phyloP scores from a whole-genome alignment of 2,888 invertebrate genomes.

The Phyllotreta cruciferae region DNA sequence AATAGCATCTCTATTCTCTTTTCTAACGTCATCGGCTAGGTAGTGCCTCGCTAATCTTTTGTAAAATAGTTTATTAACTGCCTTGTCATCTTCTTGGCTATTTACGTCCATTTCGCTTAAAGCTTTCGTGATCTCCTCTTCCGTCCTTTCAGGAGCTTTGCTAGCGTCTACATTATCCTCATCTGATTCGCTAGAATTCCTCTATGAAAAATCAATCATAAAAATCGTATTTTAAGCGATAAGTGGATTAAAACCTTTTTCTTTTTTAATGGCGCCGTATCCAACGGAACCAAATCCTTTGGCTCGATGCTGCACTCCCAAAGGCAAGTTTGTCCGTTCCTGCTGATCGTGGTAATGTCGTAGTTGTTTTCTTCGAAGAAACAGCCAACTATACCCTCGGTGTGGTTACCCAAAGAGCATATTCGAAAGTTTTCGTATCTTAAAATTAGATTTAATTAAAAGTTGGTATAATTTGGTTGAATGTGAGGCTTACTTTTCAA shows the following conservation, averaged over 20 bases:
- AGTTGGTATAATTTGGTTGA: neutral
- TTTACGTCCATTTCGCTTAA: constrained; percentile 59
- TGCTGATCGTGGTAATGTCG: constrained; percentile 82
- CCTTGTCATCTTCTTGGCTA: constrained; percentile 58
- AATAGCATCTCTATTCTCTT: constrained; percentile 67
- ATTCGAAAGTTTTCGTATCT: constrained; percentile 70
- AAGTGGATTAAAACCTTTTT: constrained; percentile 53
- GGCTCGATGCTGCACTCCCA: constrained; percentile 86
- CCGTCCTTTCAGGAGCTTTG: constrained; percentile 66
- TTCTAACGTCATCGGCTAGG: constrained; percentile 73
- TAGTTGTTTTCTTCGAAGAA: constrained; percentile 89
- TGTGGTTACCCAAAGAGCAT: constrained; percentile 82
- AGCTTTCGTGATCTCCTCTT: constrained; percentile 55
- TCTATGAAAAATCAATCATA: constrained; percentile 39
- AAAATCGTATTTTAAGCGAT: too few species aligned
- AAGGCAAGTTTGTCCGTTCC: constrained; percentile 82
- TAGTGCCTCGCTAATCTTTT: constrained; percentile 77
- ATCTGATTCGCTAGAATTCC: constrained; percentile 63
- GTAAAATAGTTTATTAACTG: constrained; percentile 66
- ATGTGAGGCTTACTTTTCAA: constrained; percentile 65
- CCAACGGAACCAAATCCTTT: constrained; percentile 67
- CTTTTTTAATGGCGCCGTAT: constrained; percentile 63
- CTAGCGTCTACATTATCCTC: constrained; percentile 73
- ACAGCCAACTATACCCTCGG: constrained; percentile 81
- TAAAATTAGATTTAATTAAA: neutral